Evolutionary conservation across 2,888 invertebrate genomes (phyloP), one percentile per base, ranked within the genome.

Genomic region (Byasa hedistus): DNA sequence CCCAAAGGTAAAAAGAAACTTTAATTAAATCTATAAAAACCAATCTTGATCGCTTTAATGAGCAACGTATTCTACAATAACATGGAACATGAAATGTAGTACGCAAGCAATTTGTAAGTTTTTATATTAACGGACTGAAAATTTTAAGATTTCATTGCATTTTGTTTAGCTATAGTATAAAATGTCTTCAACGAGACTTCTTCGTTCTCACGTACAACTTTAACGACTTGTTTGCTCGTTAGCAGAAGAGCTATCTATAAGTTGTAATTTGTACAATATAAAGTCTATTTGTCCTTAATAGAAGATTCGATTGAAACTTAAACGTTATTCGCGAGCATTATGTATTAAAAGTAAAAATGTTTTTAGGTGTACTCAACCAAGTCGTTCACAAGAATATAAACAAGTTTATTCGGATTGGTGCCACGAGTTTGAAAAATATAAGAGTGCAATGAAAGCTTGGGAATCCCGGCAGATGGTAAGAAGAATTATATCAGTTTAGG

Each of bases 331-430:
- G 57, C 3, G 3, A 10, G 23, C 10, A 23, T 54, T 54, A 54
- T 54, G 52, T 23, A 54, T 15, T 54, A 10, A n/a, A 22, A 3
- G 52, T 54, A 54, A 22, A 54, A 22, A 36, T 76, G 60, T 23
- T 80, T 80, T 55, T 76, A 92, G 93, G 76, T 93, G 93, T 84
- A 88, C 91, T 48, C 93, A 93, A 72, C 93, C 93, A 10, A 92
- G 90, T 73, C 93, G 93, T 76, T 87, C 93, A 10, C 91, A 93
- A 69, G 93, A 93, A 74, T 93, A 93, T 78, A 92, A 93, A 80
- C 92, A 93, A 76, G 93, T 94, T 68, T 95, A 95, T 81, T 93
- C 94, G 10, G 95, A 95, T 77, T 95, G 95, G 95, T 95, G 95
- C 79, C 93, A 94, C 75, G 94, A 95, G 83, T 94, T 94, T 78